A percentile compares a stretch with the other conserved stretches of the same genome.
phyloP scores from a whole-genome alignment of 2,797 vertebrate genomes.

The Gymnothorax reevesii region DNA sequence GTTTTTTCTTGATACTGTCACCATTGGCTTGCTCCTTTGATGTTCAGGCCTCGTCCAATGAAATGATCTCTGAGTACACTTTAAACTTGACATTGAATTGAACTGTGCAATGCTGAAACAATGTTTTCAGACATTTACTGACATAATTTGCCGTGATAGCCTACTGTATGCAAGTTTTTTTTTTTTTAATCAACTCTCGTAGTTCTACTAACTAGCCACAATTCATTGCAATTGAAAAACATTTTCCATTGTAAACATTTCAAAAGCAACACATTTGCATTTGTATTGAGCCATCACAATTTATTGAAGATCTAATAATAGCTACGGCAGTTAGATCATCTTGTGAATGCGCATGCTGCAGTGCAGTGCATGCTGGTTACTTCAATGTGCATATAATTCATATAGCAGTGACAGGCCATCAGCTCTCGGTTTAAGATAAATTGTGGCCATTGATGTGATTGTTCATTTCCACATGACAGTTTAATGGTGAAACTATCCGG shows the following conservation, averaged over 20 bases:
- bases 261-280: background rate
- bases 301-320: background rate
- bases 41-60: too few relatives aligned
- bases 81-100: too few relatives aligned
- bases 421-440: background rate
- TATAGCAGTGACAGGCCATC: background rate
- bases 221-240: background rate
- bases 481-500: background rate
- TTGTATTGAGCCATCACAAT: background rate
- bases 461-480: background rate
- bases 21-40: too few relatives aligned
- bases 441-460: background rate
- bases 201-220: background rate
- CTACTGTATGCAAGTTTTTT: too few relatives aligned
- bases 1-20: too few relatives aligned
- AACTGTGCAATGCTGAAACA: too few relatives aligned
- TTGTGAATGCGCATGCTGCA: background rate
- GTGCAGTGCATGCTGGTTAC: background rate
- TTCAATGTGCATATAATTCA: background rate
- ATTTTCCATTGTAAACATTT: background rate
- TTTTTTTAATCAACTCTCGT: background rate
- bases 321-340: background rate
- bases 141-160: too few relatives aligned
- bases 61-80: too few relatives aligned
- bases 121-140: too few relatives aligned